Percentiles rank a stretch among this genome's conserved stretches.
Conservation (phyloP, 2,797 vertebrate genomes). For the Crocidura indochinensis region DNA sequence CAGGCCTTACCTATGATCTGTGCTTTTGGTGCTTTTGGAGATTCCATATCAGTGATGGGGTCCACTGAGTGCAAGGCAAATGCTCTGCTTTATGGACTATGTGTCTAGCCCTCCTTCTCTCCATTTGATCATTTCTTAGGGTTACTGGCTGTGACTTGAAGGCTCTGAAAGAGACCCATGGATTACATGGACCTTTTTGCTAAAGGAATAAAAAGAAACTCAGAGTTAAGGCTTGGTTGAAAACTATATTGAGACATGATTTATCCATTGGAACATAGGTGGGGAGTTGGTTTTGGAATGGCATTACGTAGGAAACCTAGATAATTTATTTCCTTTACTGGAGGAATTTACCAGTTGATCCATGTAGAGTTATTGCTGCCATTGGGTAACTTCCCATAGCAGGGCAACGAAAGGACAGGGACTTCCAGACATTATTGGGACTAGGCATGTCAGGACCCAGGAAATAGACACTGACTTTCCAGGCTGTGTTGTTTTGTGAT, state of each 20-base stretch:
- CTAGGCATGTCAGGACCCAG: background rate
- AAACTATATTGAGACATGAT: slow-evolving; percentile 18
- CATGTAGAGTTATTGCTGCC: background rate
- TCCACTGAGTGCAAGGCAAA: too few relatives aligned
- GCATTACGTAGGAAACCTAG: background rate
- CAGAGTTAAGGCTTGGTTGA: background rate
- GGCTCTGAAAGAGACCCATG: background rate
- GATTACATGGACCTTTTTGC: background rate
- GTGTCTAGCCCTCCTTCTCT: background rate
- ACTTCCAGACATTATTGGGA: background rate
- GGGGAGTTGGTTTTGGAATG: background rate
- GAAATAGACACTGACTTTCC: background rate
- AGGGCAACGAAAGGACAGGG: background rate
- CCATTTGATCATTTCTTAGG: background rate
- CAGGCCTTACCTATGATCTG: too few relatives aligned
- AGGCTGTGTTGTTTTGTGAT: too few relatives aligned
- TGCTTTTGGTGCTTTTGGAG: too few relatives aligned
- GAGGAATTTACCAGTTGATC: background rate
- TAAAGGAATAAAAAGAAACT: background rate
- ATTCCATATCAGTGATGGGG: too few relatives aligned
- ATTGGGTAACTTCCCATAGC: background rate
- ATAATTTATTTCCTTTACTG: slow-evolving; percentile 5
- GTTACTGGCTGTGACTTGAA: background rate
- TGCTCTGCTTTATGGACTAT: too few relatives aligned
- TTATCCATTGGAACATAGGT: slow-evolving; percentile 31